Evolutionary conservation across 2,888 invertebrate species (phyloP), one percentile per base, ranked within the genome.

Genomic region (Polyploca ridens): DNA sequence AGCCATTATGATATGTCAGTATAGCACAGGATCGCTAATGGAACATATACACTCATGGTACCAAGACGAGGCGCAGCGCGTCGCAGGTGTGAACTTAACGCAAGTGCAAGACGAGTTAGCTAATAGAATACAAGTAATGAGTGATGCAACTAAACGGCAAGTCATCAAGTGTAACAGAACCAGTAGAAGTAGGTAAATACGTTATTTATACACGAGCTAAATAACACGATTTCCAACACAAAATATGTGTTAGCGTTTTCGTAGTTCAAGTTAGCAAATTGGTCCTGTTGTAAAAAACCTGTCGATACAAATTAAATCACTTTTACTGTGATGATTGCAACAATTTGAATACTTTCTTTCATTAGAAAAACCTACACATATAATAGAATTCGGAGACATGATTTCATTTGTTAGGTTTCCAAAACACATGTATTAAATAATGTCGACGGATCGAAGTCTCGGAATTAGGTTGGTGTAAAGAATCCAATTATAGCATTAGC

Each of bases 401-500:
- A 46, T 57, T 60, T 68, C 72, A 70, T 64, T 73, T 69, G 67
- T 68, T 61, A 63, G 74, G 74, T 68, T 78, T 69, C 74, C 62
- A 63, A 68, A 70, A 73, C 69, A 68, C 46, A 63, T 57, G 65
- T 70, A 64, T n/a, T n/a, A n/a, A n/a, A 68, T 62, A 62, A 35
- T 38, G 60, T 60, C 27, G 27, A 46, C 59, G 62, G 66, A 66
- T 74, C 63, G 65, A 65, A 59, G 64, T 71, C 66, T 72, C 46
- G 69, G 65, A 77, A 81, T 78, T 77, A 72, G 79, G 75, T 73
- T 77, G 75, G 66, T 69, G 70, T 73, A 64, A 68, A 77, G 70
- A 76, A 80, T 80, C 80, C 80, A 81, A 79, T 81, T 77, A 79
- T 66, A 68, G 72, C 66, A 67, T 75, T 76, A 77, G 75, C 74